A percentile compares a stretch with the other conserved stretches of the same genome.
These are phyloP conservation scores for Halichoeres trimaculatus DNA, from an alignment of 2,113 vertebrate genomes.

Conservation along the genomic window DNA sequence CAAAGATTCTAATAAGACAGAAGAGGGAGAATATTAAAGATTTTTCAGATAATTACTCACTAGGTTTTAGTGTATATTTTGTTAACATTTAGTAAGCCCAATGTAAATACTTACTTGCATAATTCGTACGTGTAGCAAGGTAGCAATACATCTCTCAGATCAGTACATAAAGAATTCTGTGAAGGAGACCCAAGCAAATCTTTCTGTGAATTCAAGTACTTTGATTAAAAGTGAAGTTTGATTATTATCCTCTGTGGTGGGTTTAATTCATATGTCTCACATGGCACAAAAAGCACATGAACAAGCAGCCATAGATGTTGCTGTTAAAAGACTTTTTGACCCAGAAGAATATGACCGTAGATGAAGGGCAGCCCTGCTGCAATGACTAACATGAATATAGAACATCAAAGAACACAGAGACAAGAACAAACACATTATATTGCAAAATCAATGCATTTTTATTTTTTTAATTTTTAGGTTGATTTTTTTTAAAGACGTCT, in stretches of 20 bases:
- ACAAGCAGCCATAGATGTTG: neutral
- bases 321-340: conserved; percentile 24
- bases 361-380: neutral
- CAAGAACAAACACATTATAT: conserved; percentile 56
- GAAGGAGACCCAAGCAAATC: neutral
- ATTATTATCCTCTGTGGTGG: neutral
- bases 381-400: conserved; percentile 15
- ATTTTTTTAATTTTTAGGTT: conserved; percentile 72
- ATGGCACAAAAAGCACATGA: neutral
- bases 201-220: neutral
- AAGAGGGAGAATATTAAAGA: too few relatives aligned
- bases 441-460: conserved; percentile 83
- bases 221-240: neutral
- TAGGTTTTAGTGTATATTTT: too few relatives aligned
- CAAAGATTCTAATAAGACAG: too few relatives aligned
- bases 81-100: neutral
- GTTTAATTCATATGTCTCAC: neutral
- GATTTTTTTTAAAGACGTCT: conserved; percentile 80
- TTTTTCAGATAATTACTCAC: too few relatives aligned
- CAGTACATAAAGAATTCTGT: neutral
- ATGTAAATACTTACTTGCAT: too few relatives aligned
- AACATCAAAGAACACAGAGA: conserved; percentile 54
- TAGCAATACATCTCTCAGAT: neutral
- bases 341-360: neutral
- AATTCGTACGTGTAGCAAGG: too few relatives aligned